These are phyloP conservation scores for Tenthredo scrophulariae DNA, from an alignment of 2,888 invertebrate genomes.

Conservation along the genomic window DNA sequence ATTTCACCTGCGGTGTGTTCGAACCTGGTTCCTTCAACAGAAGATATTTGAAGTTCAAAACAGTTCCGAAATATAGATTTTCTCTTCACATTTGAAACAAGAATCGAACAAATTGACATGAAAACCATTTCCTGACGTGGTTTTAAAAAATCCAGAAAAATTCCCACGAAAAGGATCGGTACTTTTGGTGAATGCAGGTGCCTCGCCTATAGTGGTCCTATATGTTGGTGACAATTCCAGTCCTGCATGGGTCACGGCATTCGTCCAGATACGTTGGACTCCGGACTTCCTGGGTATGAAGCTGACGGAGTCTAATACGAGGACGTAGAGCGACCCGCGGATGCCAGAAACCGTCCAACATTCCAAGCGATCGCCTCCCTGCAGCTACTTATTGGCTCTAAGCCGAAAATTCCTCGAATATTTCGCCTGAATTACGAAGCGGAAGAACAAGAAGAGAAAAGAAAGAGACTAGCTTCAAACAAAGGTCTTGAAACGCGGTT, in stretches of 20 bases:
- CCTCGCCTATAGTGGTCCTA: background rate
- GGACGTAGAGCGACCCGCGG: background rate
- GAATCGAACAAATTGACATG: background rate
- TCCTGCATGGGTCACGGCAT: conserved; percentile 9
- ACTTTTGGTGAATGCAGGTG: conserved; percentile 31
- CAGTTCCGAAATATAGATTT: background rate
- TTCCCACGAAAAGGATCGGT: conserved; percentile 30
- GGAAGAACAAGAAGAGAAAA: conserved; percentile 23
- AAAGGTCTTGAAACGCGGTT: background rate
- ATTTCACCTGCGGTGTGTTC: conserved; percentile 15
- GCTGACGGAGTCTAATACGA: conserved; percentile 8
- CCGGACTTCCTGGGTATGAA: conserved; percentile 35
- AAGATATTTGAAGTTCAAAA: background rate
- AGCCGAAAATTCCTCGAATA: conserved; percentile 47
- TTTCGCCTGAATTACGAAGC: conserved; percentile 46
- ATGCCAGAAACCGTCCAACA: conserved; percentile 42
- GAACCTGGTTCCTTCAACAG: background rate
- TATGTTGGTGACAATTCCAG: conserved; percentile 34
- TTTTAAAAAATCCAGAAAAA: background rate
- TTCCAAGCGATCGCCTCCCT: conserved; percentile 53
- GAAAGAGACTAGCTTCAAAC: background rate
- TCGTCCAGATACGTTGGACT: conserved; percentile 25
- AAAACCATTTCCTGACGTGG: background rate
- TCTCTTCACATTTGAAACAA: background rate
- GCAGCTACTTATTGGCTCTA: conserved; percentile 50